A percentile compares a stretch with the other conserved stretches of the same genome.
These are phyloP conservation scores for Epinephelus lanceolatus DNA, from an alignment of 2,113 vertebrate species.

Conservation along the genomic window DNA sequence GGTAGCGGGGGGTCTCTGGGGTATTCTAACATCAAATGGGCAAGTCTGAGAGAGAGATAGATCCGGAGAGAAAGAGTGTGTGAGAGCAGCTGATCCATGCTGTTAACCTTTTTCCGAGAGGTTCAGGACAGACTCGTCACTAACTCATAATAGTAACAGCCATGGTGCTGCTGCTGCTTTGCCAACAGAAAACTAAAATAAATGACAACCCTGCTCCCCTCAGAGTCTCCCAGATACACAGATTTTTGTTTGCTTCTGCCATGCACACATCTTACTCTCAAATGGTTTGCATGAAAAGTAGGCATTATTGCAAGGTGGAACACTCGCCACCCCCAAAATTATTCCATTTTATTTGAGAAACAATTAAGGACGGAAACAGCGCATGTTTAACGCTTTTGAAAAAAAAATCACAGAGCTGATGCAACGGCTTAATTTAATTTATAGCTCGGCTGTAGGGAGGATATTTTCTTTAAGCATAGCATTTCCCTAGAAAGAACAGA, in stretches of 20 bases:
- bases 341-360: constrained; percentile 49
- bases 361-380: constrained; percentile 46
- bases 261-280: neutral
- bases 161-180: neutral
- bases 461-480: constrained; percentile 55
- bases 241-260: neutral
- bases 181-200: neutral
- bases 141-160: constrained; percentile 3
- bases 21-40: constrained; percentile 90
- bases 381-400: constrained; percentile 15
- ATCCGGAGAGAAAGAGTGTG: constrained; percentile 7
- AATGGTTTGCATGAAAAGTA: constrained; percentile 24
- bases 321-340: neutral
- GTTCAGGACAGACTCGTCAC: constrained; percentile 20
- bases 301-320: constrained; percentile 51
- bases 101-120: constrained; percentile 85
- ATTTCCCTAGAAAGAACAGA: constrained; percentile 69
- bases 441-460: constrained; percentile 52
- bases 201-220: neutral
- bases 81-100: constrained; percentile 87
- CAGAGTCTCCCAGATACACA: neutral
- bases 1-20: constrained; percentile 86
- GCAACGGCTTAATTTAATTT: constrained; percentile 70
- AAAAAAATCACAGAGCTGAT: constrained; percentile 59
- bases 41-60: constrained; percentile 77